Evolutionary conservation across 2,797 vertebrate genomes (phyloP).

Genomic region (Fistularia commersonii): DNA sequence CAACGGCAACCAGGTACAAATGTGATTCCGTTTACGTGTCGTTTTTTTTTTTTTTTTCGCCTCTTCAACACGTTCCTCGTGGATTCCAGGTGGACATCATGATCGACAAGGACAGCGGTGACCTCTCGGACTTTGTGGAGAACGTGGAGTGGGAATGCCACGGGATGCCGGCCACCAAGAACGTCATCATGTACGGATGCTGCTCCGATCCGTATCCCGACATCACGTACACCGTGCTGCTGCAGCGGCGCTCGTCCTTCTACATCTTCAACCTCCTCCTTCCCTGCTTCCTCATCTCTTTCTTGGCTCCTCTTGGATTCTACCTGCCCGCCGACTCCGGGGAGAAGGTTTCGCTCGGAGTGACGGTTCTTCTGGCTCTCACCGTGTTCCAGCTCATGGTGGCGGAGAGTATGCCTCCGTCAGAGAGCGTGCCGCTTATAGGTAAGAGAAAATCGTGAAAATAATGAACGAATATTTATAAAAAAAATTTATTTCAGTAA

Average conservation of each 20-base stretch:
- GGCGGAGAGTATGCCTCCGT: conserved; percentile 98
- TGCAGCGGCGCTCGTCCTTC: conserved; percentile 93
- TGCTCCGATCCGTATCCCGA: conserved; percentile 97
- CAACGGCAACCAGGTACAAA: conserved; percentile 88
- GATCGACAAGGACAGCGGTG: conserved; percentile 87
- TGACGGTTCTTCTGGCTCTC: conserved; percentile 93
- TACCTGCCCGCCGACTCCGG: conserved; percentile 97
- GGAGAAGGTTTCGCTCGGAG: conserved; percentile 95
- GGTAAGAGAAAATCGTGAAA: no score
- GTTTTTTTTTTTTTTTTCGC: no score
- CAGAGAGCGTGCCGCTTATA: conserved; percentile 94
- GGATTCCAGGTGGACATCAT: conserved; percentile 83
- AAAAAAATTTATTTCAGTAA: no score
- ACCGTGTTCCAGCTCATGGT: conserved; percentile 98
- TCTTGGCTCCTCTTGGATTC: conserved; percentile 93
- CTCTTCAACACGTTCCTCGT: conserved; percentile 2
- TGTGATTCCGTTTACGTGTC: no score
- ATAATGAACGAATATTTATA: no score
- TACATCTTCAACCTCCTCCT: conserved; percentile 96
- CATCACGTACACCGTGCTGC: conserved; percentile 90
- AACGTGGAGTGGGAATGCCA: conserved; percentile 97
- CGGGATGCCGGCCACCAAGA: conserved; percentile 94
- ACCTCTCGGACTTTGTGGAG: conserved; percentile 93
- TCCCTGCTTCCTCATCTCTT: conserved; percentile 95
- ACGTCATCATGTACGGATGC: conserved; percentile 93